A percentile compares a stretch with the other conserved stretches of the same genome.
phyloP scores from a whole-genome alignment of 1,140 invertebrate species.

The Anastatus disparis region DNA sequence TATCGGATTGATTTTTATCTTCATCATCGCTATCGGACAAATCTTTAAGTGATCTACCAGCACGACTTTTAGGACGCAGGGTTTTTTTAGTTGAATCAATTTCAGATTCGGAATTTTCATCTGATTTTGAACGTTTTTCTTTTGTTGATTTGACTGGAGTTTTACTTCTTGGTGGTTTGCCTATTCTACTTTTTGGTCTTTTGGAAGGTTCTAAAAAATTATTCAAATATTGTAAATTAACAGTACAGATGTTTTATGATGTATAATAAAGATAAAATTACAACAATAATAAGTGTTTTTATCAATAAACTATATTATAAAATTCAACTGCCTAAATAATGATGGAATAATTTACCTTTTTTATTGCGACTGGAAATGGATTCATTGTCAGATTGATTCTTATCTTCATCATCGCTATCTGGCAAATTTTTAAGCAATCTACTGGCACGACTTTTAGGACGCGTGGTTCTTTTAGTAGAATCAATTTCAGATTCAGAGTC shows the following conservation, averaged over 20 bases:
- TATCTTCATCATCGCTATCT: background rate
- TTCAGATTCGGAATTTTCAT: conserved; percentile 8
- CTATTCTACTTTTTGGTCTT: conserved; percentile 8
- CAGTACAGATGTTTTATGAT: no score
- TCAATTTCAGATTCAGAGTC: conserved; percentile 7
- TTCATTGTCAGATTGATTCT: background rate
- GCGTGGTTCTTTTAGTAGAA: background rate
- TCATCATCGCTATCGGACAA: background rate
- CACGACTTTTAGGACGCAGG: conserved; percentile 17
- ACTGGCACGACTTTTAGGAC: conserved; percentile 19
- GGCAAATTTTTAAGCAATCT: background rate
- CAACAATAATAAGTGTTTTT: background rate
- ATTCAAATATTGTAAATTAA: background rate
- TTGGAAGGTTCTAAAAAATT: background rate
- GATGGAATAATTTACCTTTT: no score
- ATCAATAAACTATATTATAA: no score
- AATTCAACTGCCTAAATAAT: no score
- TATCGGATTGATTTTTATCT: background rate
- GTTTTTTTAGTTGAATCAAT: background rate
- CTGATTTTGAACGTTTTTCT: background rate
- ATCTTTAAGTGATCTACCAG: background rate
- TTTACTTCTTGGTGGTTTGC: background rate
- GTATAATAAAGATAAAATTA: background rate
- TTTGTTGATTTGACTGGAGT: background rate
- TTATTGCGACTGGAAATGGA: background rate